Base-by-base conservation (phyloP, 2,888 invertebrate species). In the Linnaemya vulpina region DNA sequence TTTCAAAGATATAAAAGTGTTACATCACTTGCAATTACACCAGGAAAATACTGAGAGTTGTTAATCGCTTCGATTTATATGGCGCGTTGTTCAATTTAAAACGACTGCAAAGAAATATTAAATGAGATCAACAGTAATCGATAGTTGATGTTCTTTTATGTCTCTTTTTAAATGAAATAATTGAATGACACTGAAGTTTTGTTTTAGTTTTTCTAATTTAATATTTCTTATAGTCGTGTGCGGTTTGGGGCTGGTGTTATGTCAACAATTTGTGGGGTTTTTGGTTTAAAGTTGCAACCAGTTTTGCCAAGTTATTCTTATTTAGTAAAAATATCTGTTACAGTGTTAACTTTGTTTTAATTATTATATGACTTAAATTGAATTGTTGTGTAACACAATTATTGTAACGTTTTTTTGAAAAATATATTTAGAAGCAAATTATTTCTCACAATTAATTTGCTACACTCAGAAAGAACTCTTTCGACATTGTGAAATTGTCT, bases 1-100 rank as follows among this genome's bases (percentile, higher is more conserved):
- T 84, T 58, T 62, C n/a, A 65, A 58, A 49, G 60, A 43, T 83
- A 58, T 75, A 1, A 9, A 20, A 53, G 38, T 10, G 40, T 74
- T n/a, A 25, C 8, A 65, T 38, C 20, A 73, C 25, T 22, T 53
- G 15, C 22, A 35, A 22, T 1, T 43, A 78, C 78, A 63, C 70
- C 46, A 8, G 5, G 9, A 53, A 78, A 71, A 40, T 63, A 8
- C 8, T 20, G 51, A 20, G n/a, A 30, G 63, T 70, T 35, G 38
- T 35, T 53, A 35, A 43, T 62, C 40, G 46, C 40, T 3, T 30
- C 20, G 51, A 22, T n/a, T 11, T 20, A 53, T 51, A 51, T 20
- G 49, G 17, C 13, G 49, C 20, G n/a, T 49, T 9, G 9, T 53
- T 0, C 7, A 7, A 55, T 55, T 25, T 8, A 63, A 11, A 13